Evolutionary conservation across 2,888 invertebrate genomes (phyloP), one percentile per base, ranked within the genome.

Genomic region (Drosophila cognata): DNA sequence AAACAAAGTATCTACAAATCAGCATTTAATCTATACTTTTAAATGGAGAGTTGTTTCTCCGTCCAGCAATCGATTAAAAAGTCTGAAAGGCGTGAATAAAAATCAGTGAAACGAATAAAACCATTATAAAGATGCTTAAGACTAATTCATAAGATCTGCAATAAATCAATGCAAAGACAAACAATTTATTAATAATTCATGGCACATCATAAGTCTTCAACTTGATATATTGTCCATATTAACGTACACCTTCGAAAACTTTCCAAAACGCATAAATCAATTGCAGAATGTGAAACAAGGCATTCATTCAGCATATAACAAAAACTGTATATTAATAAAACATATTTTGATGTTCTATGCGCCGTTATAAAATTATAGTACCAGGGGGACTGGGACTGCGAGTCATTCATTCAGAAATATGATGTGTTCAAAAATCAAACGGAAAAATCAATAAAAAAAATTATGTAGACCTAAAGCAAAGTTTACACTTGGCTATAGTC

Each of bases 181-280:
- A 46, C 41, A 25, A 28, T 61, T 41, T 63, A 57, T 66, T 56
- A 51, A 58, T 52, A 66, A 43, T 50, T 46, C 51, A 41, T 31
- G 8, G 46, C n/a, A 31, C 18, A 48, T 50, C n/a, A 57, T 31
- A 43, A 66, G 43, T 28, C 31, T 53, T 63, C 56, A 69, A 69
- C 61, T 64, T 69, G n/a, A 56, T 21, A 62, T 61, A 51, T 46
- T 64, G 56, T 63, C 36, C 35, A 77, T 58, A 21, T 16, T 52
- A 29, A 46, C 33, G 33, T 46, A 28, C 46, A 59, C 46, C 33
- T 61, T 43, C 25, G 7, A 53, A 58, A 65, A 74, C 67, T 60
- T 60, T 55, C 60, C 18, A 28, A 59, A 41, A 43, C 43, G n/a
- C 51, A 77, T 77, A 77, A 77, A 79, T 77, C 77, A 77, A 57